These are phyloP conservation scores for Saccostrea cuccullata DNA, from an alignment of 1,140 invertebrate species.

Conservation along the genomic window DNA sequence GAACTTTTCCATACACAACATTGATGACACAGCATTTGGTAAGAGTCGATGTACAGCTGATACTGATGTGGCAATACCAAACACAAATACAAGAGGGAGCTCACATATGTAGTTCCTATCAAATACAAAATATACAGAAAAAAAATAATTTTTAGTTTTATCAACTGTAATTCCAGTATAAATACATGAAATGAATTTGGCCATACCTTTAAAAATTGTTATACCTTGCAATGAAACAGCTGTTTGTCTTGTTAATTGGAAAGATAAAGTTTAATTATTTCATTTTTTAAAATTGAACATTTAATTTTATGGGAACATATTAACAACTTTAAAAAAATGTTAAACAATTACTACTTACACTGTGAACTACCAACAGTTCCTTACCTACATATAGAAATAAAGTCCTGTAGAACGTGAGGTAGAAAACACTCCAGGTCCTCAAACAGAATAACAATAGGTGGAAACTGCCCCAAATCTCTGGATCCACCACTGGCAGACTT, in stretches of 20 bases:
- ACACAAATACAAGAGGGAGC: conserved; percentile 89
- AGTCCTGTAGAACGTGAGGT: conserved; percentile 86
- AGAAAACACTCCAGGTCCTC: conserved; percentile 91
- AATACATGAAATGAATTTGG: no score
- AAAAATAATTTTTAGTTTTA: no score
- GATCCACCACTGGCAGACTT: conserved; percentile 51
- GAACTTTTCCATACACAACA: conserved; percentile 85
- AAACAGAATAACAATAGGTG: conserved; percentile 85
- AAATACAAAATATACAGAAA: conserved; percentile 10
- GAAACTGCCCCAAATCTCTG: conserved; percentile 43
- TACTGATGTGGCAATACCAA: conserved; percentile 91
- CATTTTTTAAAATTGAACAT: no score
- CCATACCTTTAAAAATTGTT: no score
- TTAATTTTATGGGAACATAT: no score
- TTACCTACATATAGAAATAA: conserved; percentile 88
- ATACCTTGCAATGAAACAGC: no score
- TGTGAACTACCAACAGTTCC: background rate
- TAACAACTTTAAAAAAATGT: no score
- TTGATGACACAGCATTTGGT: conserved; percentile 89
- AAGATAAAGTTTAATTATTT: no score
- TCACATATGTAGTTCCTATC: conserved; percentile 84
- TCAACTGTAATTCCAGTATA: no score
- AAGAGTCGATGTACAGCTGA: conserved; percentile 88
- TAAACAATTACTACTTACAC: no score
- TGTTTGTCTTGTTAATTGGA: no score